phyloP scores from a whole-genome alignment of 2,113 vertebrate genomes.

The Percina caprodes region DNA sequence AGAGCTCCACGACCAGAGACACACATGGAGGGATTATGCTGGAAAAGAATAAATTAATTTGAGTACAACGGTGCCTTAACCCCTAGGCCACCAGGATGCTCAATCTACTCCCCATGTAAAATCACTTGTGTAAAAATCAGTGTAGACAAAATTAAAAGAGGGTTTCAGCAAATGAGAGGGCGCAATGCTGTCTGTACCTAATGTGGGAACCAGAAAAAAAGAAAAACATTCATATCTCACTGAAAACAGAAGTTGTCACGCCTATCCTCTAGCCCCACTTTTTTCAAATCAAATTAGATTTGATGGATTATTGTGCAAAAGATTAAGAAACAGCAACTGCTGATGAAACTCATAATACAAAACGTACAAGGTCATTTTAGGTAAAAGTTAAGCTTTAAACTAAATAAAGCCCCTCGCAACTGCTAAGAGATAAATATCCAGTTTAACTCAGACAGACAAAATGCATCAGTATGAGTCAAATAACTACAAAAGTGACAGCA shows the following conservation, averaged over 20 bases:
- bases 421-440: background rate
- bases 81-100: background rate
- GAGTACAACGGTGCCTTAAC: background rate
- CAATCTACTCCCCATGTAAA: background rate
- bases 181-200: background rate
- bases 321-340: constrained; percentile 11
- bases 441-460: background rate
- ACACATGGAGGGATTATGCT: background rate
- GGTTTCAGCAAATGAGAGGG: background rate
- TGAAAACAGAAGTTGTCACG: constrained; percentile 31
- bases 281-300: constrained; percentile 43
- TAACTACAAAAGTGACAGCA: background rate
- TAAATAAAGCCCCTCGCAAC: background rate
- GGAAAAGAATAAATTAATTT: background rate
- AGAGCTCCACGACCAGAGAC: background rate
- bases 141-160: background rate
- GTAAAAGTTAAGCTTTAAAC: constrained; percentile 1
- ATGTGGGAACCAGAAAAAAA: background rate
- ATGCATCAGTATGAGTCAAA: background rate
- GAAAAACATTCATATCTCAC: constrained; percentile 17
- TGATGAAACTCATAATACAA: constrained; percentile 1
- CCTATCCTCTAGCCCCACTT: constrained; percentile 15
- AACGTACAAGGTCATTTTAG: background rate
- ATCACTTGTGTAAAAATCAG: background rate
- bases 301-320: constrained; percentile 26